Evolutionary conservation across 2,113 vertebrate species (phyloP).

Genomic region (Caretta caretta): DNA sequence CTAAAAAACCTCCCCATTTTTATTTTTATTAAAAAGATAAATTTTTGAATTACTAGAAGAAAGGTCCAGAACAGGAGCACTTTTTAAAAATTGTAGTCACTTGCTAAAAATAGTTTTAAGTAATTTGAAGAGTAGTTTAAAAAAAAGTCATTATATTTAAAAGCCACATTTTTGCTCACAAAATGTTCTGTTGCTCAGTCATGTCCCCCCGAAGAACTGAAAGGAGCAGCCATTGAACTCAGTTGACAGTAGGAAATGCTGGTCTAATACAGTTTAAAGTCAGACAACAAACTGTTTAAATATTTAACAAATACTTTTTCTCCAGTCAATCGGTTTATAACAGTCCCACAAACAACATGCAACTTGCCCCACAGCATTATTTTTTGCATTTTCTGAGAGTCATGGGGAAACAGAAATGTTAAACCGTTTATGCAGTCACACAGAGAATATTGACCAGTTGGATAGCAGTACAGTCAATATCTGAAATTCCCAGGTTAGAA

Average conservation of each 20-base stretch:
- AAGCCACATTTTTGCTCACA: neutral
- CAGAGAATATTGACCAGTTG: neutral
- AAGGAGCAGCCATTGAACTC: neutral
- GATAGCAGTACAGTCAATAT: neutral
- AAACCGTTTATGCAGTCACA: neutral
- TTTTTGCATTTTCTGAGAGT: slow-evolving; percentile 11
- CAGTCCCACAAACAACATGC: neutral
- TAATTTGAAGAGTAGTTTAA: neutral
- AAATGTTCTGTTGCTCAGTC: neutral
- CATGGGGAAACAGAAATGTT: neutral
- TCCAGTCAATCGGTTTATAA: neutral
- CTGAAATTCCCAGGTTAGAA: neutral
- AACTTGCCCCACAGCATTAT: neutral
- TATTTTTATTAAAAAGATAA: neutral
- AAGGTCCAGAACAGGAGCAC: neutral
- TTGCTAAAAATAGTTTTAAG: neutral
- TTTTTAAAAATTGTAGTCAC: neutral
- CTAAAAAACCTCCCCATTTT: neutral
- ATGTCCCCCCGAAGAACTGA: neutral
- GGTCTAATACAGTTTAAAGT: slow-evolving; percentile 9
- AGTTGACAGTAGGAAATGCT: slow-evolving; percentile 5
- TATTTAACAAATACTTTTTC: neutral
- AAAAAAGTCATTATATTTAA: accelerated
- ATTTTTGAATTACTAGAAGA: neutral
- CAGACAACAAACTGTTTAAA: neutral